Percentiles rank a stretch among this genome's conserved stretches.
Evolutionary conservation across 2,797 vertebrate species (phyloP).

Genomic region (Tragopan temminckii): DNA sequence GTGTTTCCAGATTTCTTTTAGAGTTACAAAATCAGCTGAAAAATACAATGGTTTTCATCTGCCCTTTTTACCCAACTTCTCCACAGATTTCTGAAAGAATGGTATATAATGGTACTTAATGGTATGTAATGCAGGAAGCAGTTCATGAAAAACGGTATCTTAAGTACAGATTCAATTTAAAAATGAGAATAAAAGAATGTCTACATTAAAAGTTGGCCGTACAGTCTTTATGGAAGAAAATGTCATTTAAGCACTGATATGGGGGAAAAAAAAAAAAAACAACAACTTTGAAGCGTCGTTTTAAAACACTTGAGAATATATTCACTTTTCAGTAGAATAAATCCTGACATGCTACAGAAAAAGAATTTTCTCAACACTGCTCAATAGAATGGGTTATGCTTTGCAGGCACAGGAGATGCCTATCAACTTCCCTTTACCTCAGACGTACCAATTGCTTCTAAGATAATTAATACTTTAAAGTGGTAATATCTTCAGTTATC

Average conservation of each 20-base stretch:
- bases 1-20: neutral
- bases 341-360: neutral
- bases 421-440: neutral
- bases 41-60: neutral
- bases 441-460: neutral
- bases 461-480: neutral
- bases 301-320: constrained; percentile 86
- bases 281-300: constrained; percentile 79
- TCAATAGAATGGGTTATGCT: constrained; percentile 33
- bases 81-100: neutral
- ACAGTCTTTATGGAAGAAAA: neutral
- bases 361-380: constrained; percentile 80
- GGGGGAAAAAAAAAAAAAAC: constrained; percentile 80
- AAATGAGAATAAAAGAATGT: neutral
- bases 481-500: neutral
- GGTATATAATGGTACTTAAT: neutral
- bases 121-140: neutral
- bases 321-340: constrained; percentile 81
- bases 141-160: neutral
- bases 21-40: neutral
- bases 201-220: constrained; percentile 21
- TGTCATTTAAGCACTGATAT: constrained; percentile 48
- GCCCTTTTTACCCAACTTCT: neutral
- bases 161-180: neutral
- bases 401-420: neutral